Percentiles rank a stretch among this genome's conserved stretches.
These are phyloP conservation scores for Mamestra configurata DNA, from an alignment of 1,140 invertebrate genomes.

Conservation along the genomic window DNA sequence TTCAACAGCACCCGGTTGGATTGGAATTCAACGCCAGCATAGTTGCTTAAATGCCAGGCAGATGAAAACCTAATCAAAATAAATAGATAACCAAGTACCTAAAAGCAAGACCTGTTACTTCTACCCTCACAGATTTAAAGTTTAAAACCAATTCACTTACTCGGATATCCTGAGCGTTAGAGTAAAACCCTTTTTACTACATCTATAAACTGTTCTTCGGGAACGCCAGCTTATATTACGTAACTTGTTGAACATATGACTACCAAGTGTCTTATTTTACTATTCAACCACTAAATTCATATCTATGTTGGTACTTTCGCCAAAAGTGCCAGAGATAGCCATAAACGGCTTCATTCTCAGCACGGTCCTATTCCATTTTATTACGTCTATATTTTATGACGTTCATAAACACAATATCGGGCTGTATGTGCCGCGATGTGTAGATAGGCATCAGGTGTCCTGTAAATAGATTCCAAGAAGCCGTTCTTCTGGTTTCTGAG, in stretches of 20 bases:
- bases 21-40: too few relatives aligned
- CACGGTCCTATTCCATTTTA: slow-evolving; percentile 30
- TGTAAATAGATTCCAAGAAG: slow-evolving; percentile 51
- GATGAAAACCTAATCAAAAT: too few relatives aligned
- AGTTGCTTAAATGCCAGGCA: too few relatives aligned
- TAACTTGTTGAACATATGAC: background rate
- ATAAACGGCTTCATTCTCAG: background rate
- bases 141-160: too few relatives aligned
- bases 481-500: background rate
- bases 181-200: too few relatives aligned
- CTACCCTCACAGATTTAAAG: too few relatives aligned
- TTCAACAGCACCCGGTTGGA: too few relatives aligned
- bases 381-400: slow-evolving; percentile 16
- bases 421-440: slow-evolving; percentile 9
- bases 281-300: slow-evolving; percentile 16
- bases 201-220: too few relatives aligned
- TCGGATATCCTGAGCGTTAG: too few relatives aligned
- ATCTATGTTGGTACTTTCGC: background rate
- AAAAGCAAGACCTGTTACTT: too few relatives aligned
- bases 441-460: slow-evolving; percentile 55
- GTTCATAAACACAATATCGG: slow-evolving; percentile 42
- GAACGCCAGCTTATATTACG: background rate
- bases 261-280: background rate
- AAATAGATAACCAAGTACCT: too few relatives aligned
- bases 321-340: slow-evolving; percentile 1